phyloP scores from a whole-genome alignment of 2,888 invertebrate species.

The Timema cristinae region DNA sequence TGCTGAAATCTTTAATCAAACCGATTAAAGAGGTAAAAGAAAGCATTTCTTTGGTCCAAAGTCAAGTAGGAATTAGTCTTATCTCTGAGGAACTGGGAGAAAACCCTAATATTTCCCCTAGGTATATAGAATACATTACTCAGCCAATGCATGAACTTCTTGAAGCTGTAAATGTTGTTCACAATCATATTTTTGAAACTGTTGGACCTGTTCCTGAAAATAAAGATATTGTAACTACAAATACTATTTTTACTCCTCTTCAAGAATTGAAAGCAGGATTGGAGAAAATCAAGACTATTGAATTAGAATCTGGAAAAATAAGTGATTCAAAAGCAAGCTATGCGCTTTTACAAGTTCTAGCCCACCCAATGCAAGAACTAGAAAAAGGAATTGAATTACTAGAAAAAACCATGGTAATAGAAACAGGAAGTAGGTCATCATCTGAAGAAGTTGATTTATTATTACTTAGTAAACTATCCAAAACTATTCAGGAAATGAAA shows the following conservation, averaged over 20 bases:
- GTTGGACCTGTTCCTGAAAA: background rate
- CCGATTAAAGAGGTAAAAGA: background rate
- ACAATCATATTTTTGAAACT: background rate
- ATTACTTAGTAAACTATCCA: constrained; percentile 35
- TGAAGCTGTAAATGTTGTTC: background rate
- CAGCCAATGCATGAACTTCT: background rate
- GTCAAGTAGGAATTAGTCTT: constrained; percentile 36
- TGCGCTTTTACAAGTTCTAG: constrained; percentile 40
- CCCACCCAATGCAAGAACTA: constrained; percentile 46
- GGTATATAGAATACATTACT: background rate
- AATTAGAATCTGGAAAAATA: constrained; percentile 34
- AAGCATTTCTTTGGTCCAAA: constrained; percentile 29
- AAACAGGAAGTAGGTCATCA: background rate
- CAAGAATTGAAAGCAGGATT: constrained; percentile 37
- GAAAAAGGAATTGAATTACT: background rate
- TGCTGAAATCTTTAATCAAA: background rate
- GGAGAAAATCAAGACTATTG: constrained; percentile 33
- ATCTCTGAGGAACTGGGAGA: background rate
- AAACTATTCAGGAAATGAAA: constrained; percentile 21
- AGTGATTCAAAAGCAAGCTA: constrained; percentile 38
- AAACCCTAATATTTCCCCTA: background rate
- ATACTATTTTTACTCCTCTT: background rate
- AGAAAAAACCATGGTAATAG: background rate
- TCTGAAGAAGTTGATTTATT: constrained; percentile 38
- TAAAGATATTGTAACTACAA: background rate